Evolutionary conservation across 2,113 vertebrate genomes (phyloP).

Genomic region (Eulacestoma nigropectus): DNA sequence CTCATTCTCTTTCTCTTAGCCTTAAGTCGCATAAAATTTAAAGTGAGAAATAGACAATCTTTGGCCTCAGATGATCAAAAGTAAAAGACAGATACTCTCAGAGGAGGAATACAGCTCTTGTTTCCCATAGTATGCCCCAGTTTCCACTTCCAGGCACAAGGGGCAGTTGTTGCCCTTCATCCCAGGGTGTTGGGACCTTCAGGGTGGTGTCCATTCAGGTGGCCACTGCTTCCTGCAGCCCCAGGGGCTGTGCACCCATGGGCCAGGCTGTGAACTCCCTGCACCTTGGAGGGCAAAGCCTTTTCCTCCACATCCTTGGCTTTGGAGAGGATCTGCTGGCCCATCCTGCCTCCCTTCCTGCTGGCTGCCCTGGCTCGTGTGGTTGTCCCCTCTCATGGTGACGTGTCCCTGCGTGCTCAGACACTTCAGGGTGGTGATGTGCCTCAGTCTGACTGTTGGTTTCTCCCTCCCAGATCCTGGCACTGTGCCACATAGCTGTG

Average conservation of each 20-base stretch:
- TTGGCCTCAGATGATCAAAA: background rate
- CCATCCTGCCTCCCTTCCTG: background rate
- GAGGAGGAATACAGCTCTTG: background rate
- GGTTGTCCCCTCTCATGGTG: background rate
- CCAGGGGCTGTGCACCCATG: background rate
- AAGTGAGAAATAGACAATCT: background rate
- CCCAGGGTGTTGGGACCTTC: background rate
- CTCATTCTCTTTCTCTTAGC: background rate
- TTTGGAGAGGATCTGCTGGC: background rate
- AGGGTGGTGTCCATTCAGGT: background rate
- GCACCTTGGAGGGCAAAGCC: background rate
- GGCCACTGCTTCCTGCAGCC: background rate
- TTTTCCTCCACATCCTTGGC: background rate
- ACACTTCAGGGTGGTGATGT: background rate
- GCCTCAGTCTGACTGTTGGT: background rate
- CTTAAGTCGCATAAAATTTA: background rate
- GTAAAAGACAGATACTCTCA: background rate
- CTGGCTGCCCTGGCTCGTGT: background rate
- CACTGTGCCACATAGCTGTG: conserved; percentile 89
- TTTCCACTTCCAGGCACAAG: background rate
- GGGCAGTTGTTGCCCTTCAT: background rate
- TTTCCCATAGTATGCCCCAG: background rate
- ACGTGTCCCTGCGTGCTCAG: fast-evolving
- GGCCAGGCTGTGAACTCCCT: background rate
- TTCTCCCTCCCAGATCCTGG: conserved; percentile 80